Conservation (phyloP, 1,140 invertebrate genomes). For the Aphis gossypii region DNA sequence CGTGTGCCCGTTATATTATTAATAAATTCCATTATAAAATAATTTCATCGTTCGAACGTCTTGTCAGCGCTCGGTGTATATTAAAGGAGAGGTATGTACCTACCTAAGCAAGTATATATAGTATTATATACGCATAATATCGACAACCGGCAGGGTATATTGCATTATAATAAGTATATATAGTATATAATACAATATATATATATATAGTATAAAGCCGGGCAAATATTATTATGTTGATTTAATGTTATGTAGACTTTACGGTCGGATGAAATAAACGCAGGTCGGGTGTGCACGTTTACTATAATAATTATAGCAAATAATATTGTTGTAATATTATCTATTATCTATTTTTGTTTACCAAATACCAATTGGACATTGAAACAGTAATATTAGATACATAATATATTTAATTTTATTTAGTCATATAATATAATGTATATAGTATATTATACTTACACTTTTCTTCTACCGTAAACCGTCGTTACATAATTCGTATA, state of each 20-base stretch:
- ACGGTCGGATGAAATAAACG: not conserved
- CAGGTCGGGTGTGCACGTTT: not conserved
- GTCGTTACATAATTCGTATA: not conserved
- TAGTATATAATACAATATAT: no score
- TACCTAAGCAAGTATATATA: not conserved
- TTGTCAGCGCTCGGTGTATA: not conserved
- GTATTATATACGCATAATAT: not conserved
- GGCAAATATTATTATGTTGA: not conserved
- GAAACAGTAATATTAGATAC: not conserved
- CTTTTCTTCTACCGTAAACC: not conserved
- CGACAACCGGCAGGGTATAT: not conserved
- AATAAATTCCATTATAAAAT: conserved; percentile 7
- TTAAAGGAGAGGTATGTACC: not conserved
- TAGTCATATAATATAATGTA: no score
- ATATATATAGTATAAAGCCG: not conserved
- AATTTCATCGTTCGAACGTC: not conserved
- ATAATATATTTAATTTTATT: no score
- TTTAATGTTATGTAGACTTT: not conserved
- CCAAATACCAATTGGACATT: not conserved
- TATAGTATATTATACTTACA: not conserved
- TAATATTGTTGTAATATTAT: not conserved
- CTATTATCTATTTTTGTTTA: not conserved
- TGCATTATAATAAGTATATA: not conserved
- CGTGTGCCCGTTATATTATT: not conserved
- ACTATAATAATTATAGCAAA: not conserved